Percentiles rank a stretch among this genome's conserved stretches.
Conservation (phyloP, 2,888 invertebrate species). For the Melieria picta region DNA sequence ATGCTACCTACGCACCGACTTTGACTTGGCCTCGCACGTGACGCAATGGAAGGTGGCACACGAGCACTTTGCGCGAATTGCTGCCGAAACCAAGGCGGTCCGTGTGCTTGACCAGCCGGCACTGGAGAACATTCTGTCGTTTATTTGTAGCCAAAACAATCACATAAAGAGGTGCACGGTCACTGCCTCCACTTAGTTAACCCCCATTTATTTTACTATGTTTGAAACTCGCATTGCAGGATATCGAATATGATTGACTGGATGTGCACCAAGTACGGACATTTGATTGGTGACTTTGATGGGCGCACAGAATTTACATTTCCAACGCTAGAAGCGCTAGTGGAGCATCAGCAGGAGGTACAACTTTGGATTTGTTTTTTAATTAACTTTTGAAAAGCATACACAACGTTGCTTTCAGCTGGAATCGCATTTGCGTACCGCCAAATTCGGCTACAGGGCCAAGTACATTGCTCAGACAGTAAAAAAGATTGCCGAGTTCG, state of each 20-base stretch:
- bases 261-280: constrained; percentile 83
- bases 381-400: background rate
- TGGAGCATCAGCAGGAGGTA: constrained; percentile 66
- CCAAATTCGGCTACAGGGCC: constrained; percentile 89
- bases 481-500: constrained; percentile 73
- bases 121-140: constrained; percentile 92
- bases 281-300: constrained; percentile 75
- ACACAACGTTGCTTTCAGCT: constrained; percentile 67
- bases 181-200: background rate
- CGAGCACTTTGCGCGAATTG: constrained; percentile 76
- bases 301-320: constrained; percentile 81
- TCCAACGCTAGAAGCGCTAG: constrained; percentile 76
- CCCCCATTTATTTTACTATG: background rate
- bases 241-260: constrained; percentile 93
- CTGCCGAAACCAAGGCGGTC: constrained; percentile 81
- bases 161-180: constrained; percentile 81
- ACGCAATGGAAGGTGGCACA: constrained; percentile 80
- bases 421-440: constrained; percentile 76
- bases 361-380: background rate
- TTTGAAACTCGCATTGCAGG: constrained; percentile 66
- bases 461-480: constrained; percentile 85
- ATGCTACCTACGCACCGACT: constrained; percentile 81
- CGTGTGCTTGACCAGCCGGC: constrained; percentile 91
- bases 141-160: constrained; percentile 98
- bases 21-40: constrained; percentile 78